Evolutionary conservation across 2,888 invertebrate species (phyloP), one percentile per base, ranked within the genome.

Genomic region (Oeneis ivallda): DNA sequence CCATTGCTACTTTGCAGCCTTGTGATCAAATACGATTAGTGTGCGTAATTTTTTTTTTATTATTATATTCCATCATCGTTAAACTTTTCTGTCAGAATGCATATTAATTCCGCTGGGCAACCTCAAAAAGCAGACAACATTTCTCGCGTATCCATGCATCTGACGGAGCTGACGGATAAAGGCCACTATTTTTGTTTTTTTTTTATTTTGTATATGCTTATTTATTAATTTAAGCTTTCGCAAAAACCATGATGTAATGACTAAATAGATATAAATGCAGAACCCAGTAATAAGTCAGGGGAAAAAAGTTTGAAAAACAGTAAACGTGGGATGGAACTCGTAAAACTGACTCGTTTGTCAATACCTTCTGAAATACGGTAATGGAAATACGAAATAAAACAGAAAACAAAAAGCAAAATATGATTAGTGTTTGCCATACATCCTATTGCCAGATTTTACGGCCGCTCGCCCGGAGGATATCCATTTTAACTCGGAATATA

Each of bases 361-460:
- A 91, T 92, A 91, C 88, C 83, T 90, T 89, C 88, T 90, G 91
- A 90, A 91, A 90, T 91, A 91, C 86, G 88, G 85, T 91, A 92
- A 92, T 91, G 91, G 91, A 92, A 91, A 92, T 90, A 85, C 85
- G 89, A 88, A 90, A 90, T 92, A 92, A 91, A 91, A 91, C 89
- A 89, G 89, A 90, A 47, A 59, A 47, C 59, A 60, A 60, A 60
- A 91, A 89, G 89, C 89, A 92, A 88, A 90, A 89, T 90, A 89
- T 90, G 89, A 91, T 90, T 90, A 91, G 91, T 90, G 89, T 87
- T 85, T 84, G 87, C 87, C 84, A 82, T 85, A 86, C 78, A 87
- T 87, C 86, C 87, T 86, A 86, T 87, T 88, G 88, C 81, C 84
- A 80, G 81, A 82, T 76, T 89, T 89, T 89, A 90, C 86, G 83